Conservation (phyloP, 2,888 invertebrate genomes). For the Trisateles emortualis region DNA sequence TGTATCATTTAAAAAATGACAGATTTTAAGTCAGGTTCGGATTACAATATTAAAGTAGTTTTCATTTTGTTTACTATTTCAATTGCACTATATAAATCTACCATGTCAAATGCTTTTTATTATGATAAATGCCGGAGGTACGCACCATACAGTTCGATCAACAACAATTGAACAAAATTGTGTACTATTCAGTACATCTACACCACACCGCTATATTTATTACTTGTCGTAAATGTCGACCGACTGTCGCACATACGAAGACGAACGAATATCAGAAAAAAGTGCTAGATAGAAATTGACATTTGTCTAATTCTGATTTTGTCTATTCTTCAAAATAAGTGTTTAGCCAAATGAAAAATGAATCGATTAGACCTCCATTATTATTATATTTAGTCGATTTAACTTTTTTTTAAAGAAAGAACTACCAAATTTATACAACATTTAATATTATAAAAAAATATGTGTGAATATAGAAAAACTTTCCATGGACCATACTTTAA, state of each 20-base stretch:
- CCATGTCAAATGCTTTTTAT: constrained; percentile 37
- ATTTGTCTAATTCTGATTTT: too few species aligned
- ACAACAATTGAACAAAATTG: constrained; percentile 32
- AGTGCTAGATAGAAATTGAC: too few species aligned
- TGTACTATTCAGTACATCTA: constrained; percentile 16
- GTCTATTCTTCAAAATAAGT: too few species aligned
- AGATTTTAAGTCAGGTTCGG: constrained; percentile 11
- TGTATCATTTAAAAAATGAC: constrained; percentile 10
- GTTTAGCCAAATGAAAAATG: too few species aligned
- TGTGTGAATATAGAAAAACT: too few species aligned
- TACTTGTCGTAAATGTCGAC: constrained; percentile 8
- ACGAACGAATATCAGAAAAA: too few species aligned
- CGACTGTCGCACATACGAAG: not conserved
- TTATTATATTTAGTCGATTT: too few species aligned
- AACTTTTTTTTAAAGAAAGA: too few species aligned
- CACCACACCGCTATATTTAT: constrained; percentile 26
- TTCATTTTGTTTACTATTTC: constrained; percentile 17
- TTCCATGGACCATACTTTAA: too few species aligned
- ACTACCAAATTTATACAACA: too few species aligned
- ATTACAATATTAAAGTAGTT: constrained; percentile 19
- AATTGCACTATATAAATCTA: constrained; percentile 15
- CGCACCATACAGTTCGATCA: constrained; percentile 31
- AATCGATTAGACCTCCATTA: too few species aligned
- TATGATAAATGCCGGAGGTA: constrained; percentile 12
- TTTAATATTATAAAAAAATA: too few species aligned